Conservation (phyloP, 2,113 vertebrate genomes). For the Syrmaticus mikado region DNA sequence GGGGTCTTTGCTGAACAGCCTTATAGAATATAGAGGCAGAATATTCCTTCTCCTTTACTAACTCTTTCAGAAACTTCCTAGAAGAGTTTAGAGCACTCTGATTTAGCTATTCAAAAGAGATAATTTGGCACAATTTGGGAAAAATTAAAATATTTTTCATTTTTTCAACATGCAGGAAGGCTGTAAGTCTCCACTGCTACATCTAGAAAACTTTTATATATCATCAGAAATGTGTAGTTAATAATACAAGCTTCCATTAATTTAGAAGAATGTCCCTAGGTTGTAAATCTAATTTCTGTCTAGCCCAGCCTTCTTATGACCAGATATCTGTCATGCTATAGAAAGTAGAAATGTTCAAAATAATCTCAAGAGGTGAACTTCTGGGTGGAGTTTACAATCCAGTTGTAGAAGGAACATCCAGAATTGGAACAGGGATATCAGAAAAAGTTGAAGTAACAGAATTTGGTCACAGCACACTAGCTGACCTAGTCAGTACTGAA, state of each 20-base stretch:
- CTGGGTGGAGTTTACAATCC: neutral
- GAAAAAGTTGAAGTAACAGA: neutral
- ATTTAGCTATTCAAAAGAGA: neutral
- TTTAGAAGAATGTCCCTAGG: neutral
- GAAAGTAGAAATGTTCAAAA: neutral
- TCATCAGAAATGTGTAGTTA: neutral
- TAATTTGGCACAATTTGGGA: neutral
- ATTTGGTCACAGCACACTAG: neutral
- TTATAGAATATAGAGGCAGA: neutral
- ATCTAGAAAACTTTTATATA: neutral
- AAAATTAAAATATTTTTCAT: too few relatives aligned
- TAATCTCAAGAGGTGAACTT: neutral
- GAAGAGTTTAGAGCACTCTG: neutral
- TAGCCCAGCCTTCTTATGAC: neutral
- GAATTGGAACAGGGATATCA: neutral
- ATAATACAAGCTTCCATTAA: neutral
- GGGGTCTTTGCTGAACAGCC: neutral
- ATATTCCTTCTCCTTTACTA: neutral
- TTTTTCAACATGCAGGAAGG: neutral
- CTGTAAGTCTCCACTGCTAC: neutral
- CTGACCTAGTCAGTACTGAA: neutral
- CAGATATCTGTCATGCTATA: neutral
- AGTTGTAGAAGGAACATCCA: neutral
- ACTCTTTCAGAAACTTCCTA: neutral
- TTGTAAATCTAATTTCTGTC: neutral